Evolutionary conservation across 2,113 vertebrate species (phyloP).

Genomic region (Bagarius yarrelli): DNA sequence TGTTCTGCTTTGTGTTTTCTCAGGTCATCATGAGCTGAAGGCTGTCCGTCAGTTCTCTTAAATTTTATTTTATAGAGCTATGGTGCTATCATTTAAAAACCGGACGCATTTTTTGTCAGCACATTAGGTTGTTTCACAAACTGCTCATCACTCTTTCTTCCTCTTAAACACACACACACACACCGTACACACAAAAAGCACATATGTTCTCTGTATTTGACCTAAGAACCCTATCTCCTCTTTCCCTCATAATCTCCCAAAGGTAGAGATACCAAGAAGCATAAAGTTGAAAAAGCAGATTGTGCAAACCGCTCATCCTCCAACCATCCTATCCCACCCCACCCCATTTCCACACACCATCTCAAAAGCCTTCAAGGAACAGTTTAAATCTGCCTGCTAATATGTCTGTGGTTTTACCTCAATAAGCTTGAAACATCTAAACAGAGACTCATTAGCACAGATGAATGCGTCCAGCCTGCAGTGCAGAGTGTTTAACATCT

Average conservation of each 20-base stretch:
- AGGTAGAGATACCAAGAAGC: slow-evolving; percentile 28
- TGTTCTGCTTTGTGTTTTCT: slow-evolving; percentile 20
- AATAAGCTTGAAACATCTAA: slow-evolving; percentile 51
- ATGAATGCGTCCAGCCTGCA: slow-evolving; percentile 29
- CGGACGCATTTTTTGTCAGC: not conserved
- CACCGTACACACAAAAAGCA: not conserved
- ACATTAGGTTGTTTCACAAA: not conserved
- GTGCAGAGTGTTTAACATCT: slow-evolving; percentile 28
- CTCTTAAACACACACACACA: not conserved
- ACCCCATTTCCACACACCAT: slow-evolving; percentile 63
- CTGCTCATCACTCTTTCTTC: not conserved
- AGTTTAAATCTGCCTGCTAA: slow-evolving; percentile 64
- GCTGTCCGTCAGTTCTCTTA: slow-evolving; percentile 5
- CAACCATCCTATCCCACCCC: slow-evolving; percentile 57
- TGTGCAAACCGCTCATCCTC: slow-evolving; percentile 57
- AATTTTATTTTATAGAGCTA: slow-evolving; percentile 10
- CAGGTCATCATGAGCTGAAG: slow-evolving; percentile 9
- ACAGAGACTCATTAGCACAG: slow-evolving; percentile 45
- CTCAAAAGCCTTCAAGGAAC: slow-evolving; percentile 64
- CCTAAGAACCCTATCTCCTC: slow-evolving; percentile 20
- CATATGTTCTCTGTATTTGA: slow-evolving; percentile 20
- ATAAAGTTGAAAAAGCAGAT: slow-evolving; percentile 38
- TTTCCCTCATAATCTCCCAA: slow-evolving; percentile 26
- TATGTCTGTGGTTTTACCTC: slow-evolving; percentile 58
- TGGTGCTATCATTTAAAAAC: slow-evolving; percentile 1